A percentile compares a stretch with the other conserved stretches of the same genome.
These are phyloP conservation scores for Condylostylus longicornis DNA, from an alignment of 1,140 invertebrate genomes.

Conservation along the genomic window DNA sequence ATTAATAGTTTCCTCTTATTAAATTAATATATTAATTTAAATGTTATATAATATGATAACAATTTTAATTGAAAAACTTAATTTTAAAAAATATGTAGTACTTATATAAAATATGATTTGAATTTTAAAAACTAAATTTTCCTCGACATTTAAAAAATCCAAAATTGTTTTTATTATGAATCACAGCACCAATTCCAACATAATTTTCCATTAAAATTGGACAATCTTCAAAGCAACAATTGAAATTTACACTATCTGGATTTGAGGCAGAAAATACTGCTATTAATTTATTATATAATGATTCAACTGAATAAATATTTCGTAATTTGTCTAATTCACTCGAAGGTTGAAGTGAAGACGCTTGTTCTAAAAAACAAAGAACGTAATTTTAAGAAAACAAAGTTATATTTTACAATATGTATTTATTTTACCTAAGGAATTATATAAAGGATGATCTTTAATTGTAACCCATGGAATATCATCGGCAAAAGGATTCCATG, in stretches of 20 bases:
- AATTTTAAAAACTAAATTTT: constrained; percentile 68
- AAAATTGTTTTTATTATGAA: constrained; percentile 69
- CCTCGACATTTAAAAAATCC: constrained; percentile 76
- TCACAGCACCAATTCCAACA: constrained; percentile 54
- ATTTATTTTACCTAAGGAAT: constrained; percentile 50
- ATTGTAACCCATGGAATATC: constrained; percentile 65
- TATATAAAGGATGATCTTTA: constrained; percentile 64
- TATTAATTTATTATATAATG: constrained; percentile 34
- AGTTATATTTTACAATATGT: neutral
- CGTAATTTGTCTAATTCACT: constrained; percentile 25
- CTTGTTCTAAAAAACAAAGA: too few relatives aligned
- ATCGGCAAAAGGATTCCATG: constrained; percentile 73
- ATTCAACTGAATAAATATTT: constrained; percentile 41
- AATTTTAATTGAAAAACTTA: too few relatives aligned
- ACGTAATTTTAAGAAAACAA: too few relatives aligned
- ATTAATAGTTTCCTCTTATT: too few relatives aligned
- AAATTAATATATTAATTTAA: too few relatives aligned
- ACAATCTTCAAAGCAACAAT: constrained; percentile 45
- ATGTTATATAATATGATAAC: too few relatives aligned
- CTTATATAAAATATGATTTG: too few relatives aligned
- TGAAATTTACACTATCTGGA: constrained; percentile 11
- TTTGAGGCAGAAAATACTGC: constrained; percentile 17
- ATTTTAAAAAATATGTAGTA: too few relatives aligned
- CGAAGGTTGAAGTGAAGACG: too few relatives aligned
- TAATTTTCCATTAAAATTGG: constrained; percentile 68